These are phyloP conservation scores for Cheilosia scutellata DNA, from an alignment of 2,888 invertebrate species.

Conservation along the genomic window DNA sequence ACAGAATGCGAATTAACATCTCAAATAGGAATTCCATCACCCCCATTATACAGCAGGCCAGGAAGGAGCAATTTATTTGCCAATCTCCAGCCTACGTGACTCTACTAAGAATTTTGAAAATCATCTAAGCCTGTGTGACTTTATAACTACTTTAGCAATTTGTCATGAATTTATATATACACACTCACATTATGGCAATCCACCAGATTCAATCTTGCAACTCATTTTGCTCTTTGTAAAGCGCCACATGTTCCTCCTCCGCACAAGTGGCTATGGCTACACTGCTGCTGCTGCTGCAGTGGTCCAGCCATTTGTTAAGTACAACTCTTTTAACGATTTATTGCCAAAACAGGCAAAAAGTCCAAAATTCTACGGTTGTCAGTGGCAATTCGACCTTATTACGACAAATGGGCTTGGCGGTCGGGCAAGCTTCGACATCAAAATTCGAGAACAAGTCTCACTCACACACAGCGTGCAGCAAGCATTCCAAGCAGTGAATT, in stretches of 20 bases:
- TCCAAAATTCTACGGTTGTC: constrained; percentile 36
- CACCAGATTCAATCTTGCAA: constrained; percentile 23
- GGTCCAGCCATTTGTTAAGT: constrained; percentile 45
- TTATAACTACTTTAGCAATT: constrained; percentile 19
- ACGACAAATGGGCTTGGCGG: constrained; percentile 72
- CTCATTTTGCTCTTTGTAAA: constrained; percentile 38
- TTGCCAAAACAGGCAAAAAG: constrained; percentile 35
- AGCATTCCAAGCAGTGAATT: constrained; percentile 49
- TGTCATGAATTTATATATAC: constrained; percentile 19
- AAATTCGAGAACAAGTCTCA: constrained; percentile 53
- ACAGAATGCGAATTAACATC: too few species aligned
- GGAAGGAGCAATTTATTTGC: not conserved
- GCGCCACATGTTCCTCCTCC: constrained; percentile 63
- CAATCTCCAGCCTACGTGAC: not conserved
- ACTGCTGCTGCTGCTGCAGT: not conserved
- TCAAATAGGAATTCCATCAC: too few species aligned
- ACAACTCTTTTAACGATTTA: constrained; percentile 43
- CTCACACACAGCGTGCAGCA: constrained; percentile 5
- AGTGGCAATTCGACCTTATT: constrained; percentile 69
- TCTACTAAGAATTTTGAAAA: not conserved
- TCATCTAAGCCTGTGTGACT: not conserved
- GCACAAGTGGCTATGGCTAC: constrained; percentile 18
- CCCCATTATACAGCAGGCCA: not conserved
- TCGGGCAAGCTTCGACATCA: constrained; percentile 62
- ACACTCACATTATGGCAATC: constrained; percentile 16